Evolutionary conservation across 2,797 vertebrate genomes (phyloP).

Genomic region (Sylvilagus floridanus): DNA sequence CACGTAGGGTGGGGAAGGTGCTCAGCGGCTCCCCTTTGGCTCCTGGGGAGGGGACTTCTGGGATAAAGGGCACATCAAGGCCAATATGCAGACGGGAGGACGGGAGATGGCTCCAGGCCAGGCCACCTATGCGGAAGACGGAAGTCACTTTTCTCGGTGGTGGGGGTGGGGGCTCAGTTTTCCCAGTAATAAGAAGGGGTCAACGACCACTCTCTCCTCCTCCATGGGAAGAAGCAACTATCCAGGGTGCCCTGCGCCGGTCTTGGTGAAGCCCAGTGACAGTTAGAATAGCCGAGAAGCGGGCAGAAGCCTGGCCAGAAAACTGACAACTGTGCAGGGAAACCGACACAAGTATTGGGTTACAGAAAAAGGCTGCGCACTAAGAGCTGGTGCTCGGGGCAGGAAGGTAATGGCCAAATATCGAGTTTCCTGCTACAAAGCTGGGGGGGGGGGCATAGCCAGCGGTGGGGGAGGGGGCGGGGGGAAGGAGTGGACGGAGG

Average conservation of each 20-base stretch:
- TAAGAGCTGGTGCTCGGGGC: conserved; percentile 48
- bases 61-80: neutral
- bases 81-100: neutral
- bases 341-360: conserved; percentile 61
- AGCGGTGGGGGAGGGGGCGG: neutral
- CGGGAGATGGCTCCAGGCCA: neutral
- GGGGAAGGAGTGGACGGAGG: neutral
- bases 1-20: neutral
- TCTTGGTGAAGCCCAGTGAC: conserved; percentile 23
- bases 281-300: conserved; percentile 27
- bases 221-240: neutral
- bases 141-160: neutral
- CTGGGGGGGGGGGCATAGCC: neutral
- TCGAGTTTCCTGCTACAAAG: conserved; percentile 58
- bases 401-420: conserved; percentile 67
- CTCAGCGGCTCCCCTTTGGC: neutral
- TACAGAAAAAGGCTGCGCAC: conserved; percentile 61
- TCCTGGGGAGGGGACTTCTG: neutral
- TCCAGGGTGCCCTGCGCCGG: neutral
- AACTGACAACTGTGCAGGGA: conserved; percentile 61
- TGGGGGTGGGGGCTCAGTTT: neutral
- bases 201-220: neutral
- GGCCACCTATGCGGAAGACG: neutral
- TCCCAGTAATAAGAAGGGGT: neutral
- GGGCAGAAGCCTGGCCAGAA: conserved; percentile 34